These are phyloP conservation scores for Cynocephalus volans DNA, from an alignment of 2,113 vertebrate genomes.

Conservation along the genomic window DNA sequence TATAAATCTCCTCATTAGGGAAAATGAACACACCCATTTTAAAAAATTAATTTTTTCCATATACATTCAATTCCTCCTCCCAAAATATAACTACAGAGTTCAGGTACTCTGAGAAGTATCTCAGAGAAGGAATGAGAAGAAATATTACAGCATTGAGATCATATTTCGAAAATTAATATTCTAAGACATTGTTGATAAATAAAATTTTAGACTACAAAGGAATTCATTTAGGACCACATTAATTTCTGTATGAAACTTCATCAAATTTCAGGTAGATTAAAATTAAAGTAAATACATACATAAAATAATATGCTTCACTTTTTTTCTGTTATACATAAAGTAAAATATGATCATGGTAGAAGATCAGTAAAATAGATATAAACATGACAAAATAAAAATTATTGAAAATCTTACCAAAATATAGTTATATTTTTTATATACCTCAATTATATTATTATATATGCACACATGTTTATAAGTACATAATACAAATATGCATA, in stretches of 20 bases:
- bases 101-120: too few relatives aligned
- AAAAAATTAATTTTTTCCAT: slow-evolving; percentile 29
- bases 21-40: neutral
- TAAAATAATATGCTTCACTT: neutral
- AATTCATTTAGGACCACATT: neutral
- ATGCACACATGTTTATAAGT: neutral
- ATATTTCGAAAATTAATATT: neutral
- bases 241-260: neutral
- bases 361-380: neutral
- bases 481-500: neutral
- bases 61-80: neutral
- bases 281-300: neutral
- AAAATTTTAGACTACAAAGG: neutral
- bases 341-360: neutral
- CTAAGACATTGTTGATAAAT: neutral
- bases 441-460: neutral
- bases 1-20: neutral
- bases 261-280: neutral
- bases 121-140: neutral
- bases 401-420: neutral
- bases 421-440: neutral
- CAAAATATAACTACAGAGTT: neutral
- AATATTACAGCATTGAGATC: neutral
- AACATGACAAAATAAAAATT: neutral
- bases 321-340: neutral